These are phyloP conservation scores for Ceratina japonica DNA, from an alignment of 1,140 invertebrate genomes.

Conservation along the genomic window DNA sequence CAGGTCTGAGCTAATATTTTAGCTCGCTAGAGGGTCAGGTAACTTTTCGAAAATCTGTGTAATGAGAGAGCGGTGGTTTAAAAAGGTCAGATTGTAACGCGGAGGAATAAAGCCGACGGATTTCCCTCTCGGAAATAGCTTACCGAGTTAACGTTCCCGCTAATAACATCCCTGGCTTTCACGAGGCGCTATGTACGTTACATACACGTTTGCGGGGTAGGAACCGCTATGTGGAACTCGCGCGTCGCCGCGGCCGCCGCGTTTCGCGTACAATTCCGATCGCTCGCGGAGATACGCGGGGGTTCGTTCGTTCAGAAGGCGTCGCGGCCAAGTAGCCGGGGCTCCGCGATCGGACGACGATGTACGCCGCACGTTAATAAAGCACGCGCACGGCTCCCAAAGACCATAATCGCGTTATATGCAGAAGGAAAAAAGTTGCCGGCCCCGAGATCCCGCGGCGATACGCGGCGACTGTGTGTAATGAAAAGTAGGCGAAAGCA, in stretches of 20 bases:
- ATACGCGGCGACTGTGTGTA: slow-evolving; percentile 37
- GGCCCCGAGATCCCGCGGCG: slow-evolving; percentile 26
- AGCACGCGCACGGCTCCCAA: slow-evolving; percentile 21
- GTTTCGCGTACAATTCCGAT: slow-evolving; percentile 33
- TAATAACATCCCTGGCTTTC: slow-evolving; percentile 23
- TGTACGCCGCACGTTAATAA: slow-evolving; percentile 44
- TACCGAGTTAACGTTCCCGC: not conserved
- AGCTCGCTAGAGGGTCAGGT: not conserved
- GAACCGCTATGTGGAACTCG: slow-evolving; percentile 10
- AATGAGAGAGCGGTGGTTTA: not conserved
- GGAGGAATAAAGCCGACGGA: not conserved
- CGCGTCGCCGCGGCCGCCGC: too few relatives aligned
- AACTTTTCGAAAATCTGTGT: slow-evolving; percentile 12
- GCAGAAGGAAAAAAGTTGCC: slow-evolving; percentile 27
- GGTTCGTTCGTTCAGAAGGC: slow-evolving; percentile 23
- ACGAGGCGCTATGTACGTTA: slow-evolving; percentile 14
- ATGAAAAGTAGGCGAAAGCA: slow-evolving; percentile 51
- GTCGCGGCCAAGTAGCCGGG: slow-evolving; percentile 28
- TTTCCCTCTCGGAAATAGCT: slow-evolving; percentile 4
- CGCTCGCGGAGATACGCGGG: slow-evolving; percentile 19
- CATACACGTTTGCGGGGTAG: not conserved
- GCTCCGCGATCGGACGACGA: slow-evolving; percentile 24
- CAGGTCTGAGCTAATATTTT: too few relatives aligned
- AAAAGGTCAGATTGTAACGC: not conserved
- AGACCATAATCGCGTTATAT: slow-evolving; percentile 54